Evolutionary conservation across 2,113 vertebrate genomes (phyloP), one percentile per base, ranked within the genome.

Genomic region (Sorex araneus): DNA sequence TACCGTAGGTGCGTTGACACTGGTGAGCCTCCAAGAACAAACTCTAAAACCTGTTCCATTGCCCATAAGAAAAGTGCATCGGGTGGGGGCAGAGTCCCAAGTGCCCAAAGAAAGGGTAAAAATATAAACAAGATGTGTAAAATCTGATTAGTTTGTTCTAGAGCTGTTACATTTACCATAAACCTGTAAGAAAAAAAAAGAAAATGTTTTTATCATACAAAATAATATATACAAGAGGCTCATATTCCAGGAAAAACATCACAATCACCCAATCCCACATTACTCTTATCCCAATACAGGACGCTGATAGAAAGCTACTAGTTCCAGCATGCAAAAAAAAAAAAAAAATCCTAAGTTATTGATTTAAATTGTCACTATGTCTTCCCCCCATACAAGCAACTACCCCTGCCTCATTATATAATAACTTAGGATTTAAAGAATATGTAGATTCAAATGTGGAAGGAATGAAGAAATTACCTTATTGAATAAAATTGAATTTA

Each of bases 21-120:
- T 78, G 99, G 98, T 25, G 99, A 99, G 84, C 99, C 99, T 96
- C 99, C 99, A 66, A 99, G 98, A 77, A 98, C 99, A 96, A 99
- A 99, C 95, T 99, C 98, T 93, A 99, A 98, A 87, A 98, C 95
- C 90, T 99, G 99, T 89, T 99, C 99, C 98, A 99, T 98, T 96
- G 97, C 98, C 99, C 99, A 99, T 2, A 99, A 98, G 94, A 99
- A 97, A 95, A 99, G 98, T 25, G 99, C 99, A 47, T 99, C 99
- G 69, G 99, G 97, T 0, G 99, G 99, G 66, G 99, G 99, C 93
- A 99, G 98, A 86, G 98, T 98, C 82, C 99, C 99, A 34, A 99
- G 85, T 1, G 99, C 99, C 99, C 99, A 99, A 34, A 99, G 96
- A 89, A 99, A 97, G 16, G 99, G 99, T 97, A 99, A 97, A 96